phyloP scores from a whole-genome alignment of 1,140 invertebrate genomes.

The Drosophila guanche region DNA sequence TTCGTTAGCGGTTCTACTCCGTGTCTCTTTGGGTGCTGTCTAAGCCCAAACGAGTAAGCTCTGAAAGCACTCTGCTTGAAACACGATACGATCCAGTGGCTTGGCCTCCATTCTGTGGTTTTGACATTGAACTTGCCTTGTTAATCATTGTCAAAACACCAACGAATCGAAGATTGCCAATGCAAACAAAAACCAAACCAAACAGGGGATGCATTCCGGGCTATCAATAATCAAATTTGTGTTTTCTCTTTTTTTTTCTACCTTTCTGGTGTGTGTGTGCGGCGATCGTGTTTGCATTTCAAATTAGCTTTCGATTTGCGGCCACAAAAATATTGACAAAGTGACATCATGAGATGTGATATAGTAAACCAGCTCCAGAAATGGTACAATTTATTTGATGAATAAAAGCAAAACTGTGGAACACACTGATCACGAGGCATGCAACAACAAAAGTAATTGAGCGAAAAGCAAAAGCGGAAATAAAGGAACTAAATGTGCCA shows the following conservation, averaged over 20 bases:
- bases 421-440: slow-evolving; percentile 23
- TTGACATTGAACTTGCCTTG: slow-evolving; percentile 71
- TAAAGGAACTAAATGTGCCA: slow-evolving; percentile 47
- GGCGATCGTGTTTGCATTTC: slow-evolving; percentile 56
- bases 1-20: slow-evolving; percentile 50
- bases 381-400: slow-evolving; percentile 29
- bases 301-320: slow-evolving; percentile 72
- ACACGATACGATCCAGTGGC: slow-evolving; percentile 11
- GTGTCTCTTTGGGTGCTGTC: neutral
- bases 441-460: slow-evolving; percentile 29
- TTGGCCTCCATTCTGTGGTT: slow-evolving; percentile 1
- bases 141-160: slow-evolving; percentile 47
- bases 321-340: slow-evolving; percentile 64
- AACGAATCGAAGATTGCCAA: slow-evolving; percentile 18
- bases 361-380: neutral
- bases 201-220: slow-evolving; percentile 41
- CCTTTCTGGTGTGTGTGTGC: slow-evolving; percentile 23
- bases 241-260: slow-evolving; percentile 4
- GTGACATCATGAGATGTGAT: slow-evolving; percentile 61
- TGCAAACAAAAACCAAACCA: slow-evolving; percentile 25
- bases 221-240: slow-evolving; percentile 50
- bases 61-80: slow-evolving; percentile 6
- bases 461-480: slow-evolving; percentile 44
- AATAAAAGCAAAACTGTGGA: slow-evolving; percentile 16
- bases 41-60: slow-evolving; percentile 12